phyloP scores from a whole-genome alignment of 2,113 vertebrate species.

The Clarias magur region DNA sequence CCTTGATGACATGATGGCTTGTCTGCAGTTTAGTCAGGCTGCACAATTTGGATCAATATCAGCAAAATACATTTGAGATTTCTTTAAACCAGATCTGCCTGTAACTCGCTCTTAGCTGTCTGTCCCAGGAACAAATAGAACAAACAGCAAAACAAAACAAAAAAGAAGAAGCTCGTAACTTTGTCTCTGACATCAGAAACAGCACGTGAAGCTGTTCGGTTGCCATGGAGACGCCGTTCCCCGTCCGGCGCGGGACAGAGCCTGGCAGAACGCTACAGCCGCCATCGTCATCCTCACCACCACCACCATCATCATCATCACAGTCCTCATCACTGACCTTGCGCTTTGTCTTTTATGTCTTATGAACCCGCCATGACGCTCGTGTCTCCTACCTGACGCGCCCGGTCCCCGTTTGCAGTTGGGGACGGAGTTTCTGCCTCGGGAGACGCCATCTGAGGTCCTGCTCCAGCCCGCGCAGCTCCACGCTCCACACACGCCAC shows the following conservation, averaged over 20 bases:
- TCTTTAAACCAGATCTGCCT: background rate
- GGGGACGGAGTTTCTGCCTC: conserved; percentile 66
- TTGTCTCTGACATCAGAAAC: background rate
- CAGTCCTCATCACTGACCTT: background rate
- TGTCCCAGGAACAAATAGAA: background rate
- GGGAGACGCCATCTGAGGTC: conserved; percentile 64
- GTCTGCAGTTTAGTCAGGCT: too few species aligned
- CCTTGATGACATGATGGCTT: too few species aligned
- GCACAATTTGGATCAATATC: background rate
- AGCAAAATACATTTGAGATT: background rate
- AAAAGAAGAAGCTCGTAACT: background rate
- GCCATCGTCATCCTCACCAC: background rate
- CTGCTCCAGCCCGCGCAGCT: conserved; percentile 8
- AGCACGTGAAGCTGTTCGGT: background rate
- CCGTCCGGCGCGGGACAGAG: background rate
- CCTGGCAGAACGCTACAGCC: background rate
- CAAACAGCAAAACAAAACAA: background rate
- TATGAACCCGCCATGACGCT: background rate
- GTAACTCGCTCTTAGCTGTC: background rate
- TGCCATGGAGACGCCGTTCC: background rate
- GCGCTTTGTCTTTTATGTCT: background rate
- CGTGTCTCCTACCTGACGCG: conserved; percentile 69
- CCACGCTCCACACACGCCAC: background rate
- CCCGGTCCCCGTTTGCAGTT: conserved; percentile 64
- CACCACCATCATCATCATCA: background rate